phyloP scores from a whole-genome alignment of 2,797 vertebrate species.

The Accipiter fasciatus region DNA sequence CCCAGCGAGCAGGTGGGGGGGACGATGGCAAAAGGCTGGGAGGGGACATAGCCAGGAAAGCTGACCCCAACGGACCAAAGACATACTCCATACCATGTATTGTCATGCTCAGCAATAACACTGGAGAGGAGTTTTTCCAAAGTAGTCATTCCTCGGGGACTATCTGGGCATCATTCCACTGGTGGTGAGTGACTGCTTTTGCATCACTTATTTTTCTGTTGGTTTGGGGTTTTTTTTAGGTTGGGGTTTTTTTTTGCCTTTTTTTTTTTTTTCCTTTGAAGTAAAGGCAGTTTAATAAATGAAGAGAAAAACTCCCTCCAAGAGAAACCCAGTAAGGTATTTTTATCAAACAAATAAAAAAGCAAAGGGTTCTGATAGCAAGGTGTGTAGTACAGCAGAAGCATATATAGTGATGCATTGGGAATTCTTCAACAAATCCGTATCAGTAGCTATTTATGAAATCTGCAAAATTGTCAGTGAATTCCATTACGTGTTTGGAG shows the following conservation, averaged over 20 bases:
- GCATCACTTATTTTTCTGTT: not conserved
- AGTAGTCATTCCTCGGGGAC: not conserved
- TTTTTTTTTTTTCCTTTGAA: not conserved
- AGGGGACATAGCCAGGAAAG: not conserved
- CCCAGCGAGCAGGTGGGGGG: rapidly evolving
- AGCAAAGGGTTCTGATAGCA: not conserved
- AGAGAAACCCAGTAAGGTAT: not conserved
- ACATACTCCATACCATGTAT: not conserved
- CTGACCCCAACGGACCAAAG: not conserved
- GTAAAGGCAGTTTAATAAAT: not conserved
- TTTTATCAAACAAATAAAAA: not conserved
- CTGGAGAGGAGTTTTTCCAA: not conserved
- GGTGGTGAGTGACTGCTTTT: not conserved
- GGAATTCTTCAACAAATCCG: not conserved
- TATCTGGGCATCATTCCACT: not conserved
- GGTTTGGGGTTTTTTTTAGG: not conserved
- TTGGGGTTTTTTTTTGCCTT: too few relatives aligned
- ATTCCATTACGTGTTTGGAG: not conserved
- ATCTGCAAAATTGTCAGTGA: not conserved
- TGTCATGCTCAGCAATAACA: not conserved
- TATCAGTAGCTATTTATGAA: not conserved
- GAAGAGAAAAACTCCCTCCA: not conserved
- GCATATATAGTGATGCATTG: not conserved
- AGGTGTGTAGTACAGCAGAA: not conserved
- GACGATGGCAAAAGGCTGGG: not conserved